Evolutionary conservation across 2,888 invertebrate genomes (phyloP).

Genomic region (Alcis repandata): DNA sequence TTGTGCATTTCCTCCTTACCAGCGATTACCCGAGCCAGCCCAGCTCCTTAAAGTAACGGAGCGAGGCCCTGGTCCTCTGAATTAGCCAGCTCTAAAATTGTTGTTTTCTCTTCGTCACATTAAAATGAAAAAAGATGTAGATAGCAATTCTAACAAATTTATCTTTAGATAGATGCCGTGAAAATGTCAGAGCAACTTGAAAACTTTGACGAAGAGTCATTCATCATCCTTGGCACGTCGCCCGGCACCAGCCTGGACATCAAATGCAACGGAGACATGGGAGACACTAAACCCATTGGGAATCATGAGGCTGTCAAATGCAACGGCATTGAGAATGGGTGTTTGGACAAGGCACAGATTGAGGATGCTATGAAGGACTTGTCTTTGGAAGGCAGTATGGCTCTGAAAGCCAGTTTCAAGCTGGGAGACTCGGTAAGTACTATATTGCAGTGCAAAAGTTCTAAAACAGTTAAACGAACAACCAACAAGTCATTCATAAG

Average conservation of each 20-base stretch:
- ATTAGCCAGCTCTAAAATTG: no score
- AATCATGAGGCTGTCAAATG: slow-evolving; percentile 32
- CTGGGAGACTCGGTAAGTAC: slow-evolving; percentile 77
- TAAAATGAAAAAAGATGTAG: no score
- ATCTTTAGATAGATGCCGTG: slow-evolving; percentile 57
- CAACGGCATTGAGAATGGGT: slow-evolving; percentile 41
- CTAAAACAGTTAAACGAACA: background rate
- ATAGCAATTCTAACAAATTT: background rate
- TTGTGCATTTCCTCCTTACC: no score
- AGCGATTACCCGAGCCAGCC: no score
- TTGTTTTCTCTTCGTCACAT: no score
- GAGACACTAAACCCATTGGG: slow-evolving; percentile 40
- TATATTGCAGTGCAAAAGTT: no score
- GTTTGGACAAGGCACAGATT: slow-evolving; percentile 64
- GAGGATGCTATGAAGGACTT: slow-evolving; percentile 79
- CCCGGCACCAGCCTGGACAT: slow-evolving; percentile 75
- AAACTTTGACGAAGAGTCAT: slow-evolving; percentile 77
- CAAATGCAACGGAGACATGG: slow-evolving; percentile 63
- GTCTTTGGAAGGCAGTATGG: slow-evolving; percentile 71
- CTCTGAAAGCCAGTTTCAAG: slow-evolving; percentile 77
- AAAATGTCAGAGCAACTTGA: slow-evolving; percentile 65
- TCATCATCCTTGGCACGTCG: slow-evolving; percentile 79
- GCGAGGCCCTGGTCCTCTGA: no score
- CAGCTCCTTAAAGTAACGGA: no score
- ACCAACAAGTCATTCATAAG: no score